Base-by-base conservation (phyloP, 2,888 invertebrate genomes). In the Diarsia mendica region DNA sequence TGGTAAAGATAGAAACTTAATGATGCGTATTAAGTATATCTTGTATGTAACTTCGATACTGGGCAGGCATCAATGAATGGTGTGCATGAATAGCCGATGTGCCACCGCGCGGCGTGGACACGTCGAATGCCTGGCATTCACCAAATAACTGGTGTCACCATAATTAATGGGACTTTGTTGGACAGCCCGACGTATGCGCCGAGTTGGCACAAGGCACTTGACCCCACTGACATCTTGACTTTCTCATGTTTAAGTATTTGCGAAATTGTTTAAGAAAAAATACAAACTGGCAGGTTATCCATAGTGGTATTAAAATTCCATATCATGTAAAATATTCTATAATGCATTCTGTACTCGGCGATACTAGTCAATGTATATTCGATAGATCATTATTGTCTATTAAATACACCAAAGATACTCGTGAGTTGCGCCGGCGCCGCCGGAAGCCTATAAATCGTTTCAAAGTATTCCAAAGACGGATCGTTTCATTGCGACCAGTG, bases 381-480 rank as follows among this genome's bases (percentile, higher is more conserved):
- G 20, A 68, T 66, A 53, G 51, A 67, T 67, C 51, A 70, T 66
- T 72, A 73, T 69, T 75, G 69, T 72, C 70, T 73, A 82, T 63
- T 67, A 75, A 80, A 76, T 77, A 64, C 53, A 77, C 49, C 18
- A 66, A 76, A 79, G 66, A 64, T n/a, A 65, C 28, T 75, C 55
- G 53, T 53, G 67, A 60, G 80, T 67, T 86, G 87, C 84, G 87
- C 85, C 72, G 72, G 85, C 85, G 87, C 77, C 77, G 75, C 72
- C 80, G 86, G 87, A 86, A 81, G 65, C 49, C 80, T 69, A 86
- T 86, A 84, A 83, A 87, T 86, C 73, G 77, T 79, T 87, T 84
- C 81, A 81, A 87, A 88, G 85, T 89, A 88, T 88, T 87, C 82
- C 55, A 80, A 83, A 88, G 90, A 91, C 88, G 88, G 85, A 89